Percentiles rank a stretch among this genome's conserved stretches.
These are phyloP conservation scores for Casuarius casuarius DNA, from an alignment of 2,113 vertebrate species.

Conservation along the genomic window DNA sequence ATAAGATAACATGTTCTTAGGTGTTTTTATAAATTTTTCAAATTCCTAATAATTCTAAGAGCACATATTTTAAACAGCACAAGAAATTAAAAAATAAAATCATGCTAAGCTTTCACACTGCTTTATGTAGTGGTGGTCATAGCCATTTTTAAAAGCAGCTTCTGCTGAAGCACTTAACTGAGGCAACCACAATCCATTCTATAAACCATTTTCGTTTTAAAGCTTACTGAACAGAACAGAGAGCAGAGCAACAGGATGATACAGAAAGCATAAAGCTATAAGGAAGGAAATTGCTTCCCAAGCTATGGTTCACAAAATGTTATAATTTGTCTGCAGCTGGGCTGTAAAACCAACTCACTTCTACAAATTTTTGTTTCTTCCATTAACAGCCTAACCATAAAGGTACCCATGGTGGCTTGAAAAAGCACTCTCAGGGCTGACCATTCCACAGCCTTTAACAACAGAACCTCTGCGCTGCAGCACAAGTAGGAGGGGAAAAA, in stretches of 20 bases:
- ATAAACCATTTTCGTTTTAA: not conserved
- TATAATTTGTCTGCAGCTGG: not conserved
- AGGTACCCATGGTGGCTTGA: not conserved
- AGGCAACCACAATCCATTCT: not conserved
- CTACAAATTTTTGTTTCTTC: not conserved
- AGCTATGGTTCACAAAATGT: not conserved
- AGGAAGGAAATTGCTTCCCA: not conserved
- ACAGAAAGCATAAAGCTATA: not conserved
- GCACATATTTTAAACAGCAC: not conserved
- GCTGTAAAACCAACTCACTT: not conserved
- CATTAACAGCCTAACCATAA: not conserved
- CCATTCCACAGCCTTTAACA: not conserved
- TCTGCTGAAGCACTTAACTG: not conserved
- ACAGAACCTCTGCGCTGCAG: not conserved
- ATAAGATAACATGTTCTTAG: not conserved
- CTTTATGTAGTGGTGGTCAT: not conserved
- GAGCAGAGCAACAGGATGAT: not conserved
- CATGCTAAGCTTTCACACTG: not conserved
- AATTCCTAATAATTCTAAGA: not conserved
- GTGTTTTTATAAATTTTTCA: not conserved
- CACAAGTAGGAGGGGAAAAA: not conserved
- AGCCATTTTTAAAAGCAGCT: not conserved
- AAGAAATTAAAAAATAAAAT: not conserved
- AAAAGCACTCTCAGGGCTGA: not conserved
- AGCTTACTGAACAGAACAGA: not conserved